Conservation (phyloP, 1,140 invertebrate genomes). For the Drosophila suzukii region DNA sequence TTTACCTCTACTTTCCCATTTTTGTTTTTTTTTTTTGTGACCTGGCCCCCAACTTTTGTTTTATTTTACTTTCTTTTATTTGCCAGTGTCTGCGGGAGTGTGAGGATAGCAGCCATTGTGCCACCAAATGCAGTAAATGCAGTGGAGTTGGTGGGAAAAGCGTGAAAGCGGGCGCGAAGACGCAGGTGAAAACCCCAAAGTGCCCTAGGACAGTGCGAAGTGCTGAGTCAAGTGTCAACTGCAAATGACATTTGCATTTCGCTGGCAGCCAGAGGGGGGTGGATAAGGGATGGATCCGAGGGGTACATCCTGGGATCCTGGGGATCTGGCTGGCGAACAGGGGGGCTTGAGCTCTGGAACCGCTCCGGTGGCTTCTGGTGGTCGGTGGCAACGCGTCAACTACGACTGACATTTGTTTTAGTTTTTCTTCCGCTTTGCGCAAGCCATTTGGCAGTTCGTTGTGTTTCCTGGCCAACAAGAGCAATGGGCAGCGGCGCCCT, state of each 20-base stretch:
- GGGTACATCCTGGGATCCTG: too few relatives aligned
- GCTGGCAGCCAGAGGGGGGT: constrained; percentile 44
- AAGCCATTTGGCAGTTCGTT: constrained; percentile 79
- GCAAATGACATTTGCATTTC: constrained; percentile 83
- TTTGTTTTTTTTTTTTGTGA: too few relatives aligned
- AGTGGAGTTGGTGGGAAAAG: neutral
- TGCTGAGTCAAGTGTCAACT: constrained; percentile 83
- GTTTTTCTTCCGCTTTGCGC: constrained; percentile 82
- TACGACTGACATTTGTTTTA: constrained; percentile 82
- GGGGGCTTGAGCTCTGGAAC: constrained; percentile 27
- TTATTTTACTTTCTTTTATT: constrained; percentile 61
- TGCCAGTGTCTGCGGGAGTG: constrained; percentile 31
- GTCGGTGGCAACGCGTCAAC: constrained; percentile 76
- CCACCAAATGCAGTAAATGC: constrained; percentile 44
- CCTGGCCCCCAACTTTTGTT: constrained; percentile 35
- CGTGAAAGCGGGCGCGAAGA: constrained; percentile 25
- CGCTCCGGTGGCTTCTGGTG: constrained; percentile 33
- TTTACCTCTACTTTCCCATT: constrained; percentile 27
- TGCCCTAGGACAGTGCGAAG: constrained; percentile 80
- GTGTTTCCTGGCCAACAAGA: constrained; percentile 57
- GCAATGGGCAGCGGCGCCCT: constrained; percentile 24
- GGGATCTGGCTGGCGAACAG: neutral
- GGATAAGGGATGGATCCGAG: neutral
- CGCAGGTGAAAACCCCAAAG: constrained; percentile 81
- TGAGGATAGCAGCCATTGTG: constrained; percentile 57